Evolutionary conservation across 1,140 invertebrate genomes (phyloP).

Genomic region (Arctopsyche grandis): DNA sequence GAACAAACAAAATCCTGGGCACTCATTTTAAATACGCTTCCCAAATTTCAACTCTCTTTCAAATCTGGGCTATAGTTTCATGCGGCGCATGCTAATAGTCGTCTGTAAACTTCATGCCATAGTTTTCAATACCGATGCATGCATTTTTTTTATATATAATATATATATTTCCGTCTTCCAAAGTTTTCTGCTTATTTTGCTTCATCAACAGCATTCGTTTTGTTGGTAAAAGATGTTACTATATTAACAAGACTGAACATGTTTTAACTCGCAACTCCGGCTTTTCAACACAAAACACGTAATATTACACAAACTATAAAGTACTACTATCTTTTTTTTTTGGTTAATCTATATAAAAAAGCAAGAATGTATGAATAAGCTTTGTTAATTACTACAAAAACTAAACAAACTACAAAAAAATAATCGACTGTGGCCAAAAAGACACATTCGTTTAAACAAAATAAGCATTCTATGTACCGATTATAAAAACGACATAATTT

Average conservation of each 20-base stretch:
- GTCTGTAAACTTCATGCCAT: constrained; percentile 26
- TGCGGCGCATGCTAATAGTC: constrained; percentile 25
- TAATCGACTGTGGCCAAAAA: background rate
- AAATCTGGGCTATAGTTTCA: constrained; percentile 14
- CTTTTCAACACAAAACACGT: constrained; percentile 5
- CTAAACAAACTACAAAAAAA: no score
- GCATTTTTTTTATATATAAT: no score
- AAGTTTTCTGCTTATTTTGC: constrained; percentile 32
- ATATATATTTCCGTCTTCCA: background rate
- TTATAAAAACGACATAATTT: no score
- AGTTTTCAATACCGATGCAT: constrained; percentile 16
- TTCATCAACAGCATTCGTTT: background rate
- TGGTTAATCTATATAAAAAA: background rate
- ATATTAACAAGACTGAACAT: background rate
- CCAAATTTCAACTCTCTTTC: background rate
- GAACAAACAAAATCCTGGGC: no score
- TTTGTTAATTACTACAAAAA: constrained; percentile 5
- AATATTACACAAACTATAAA: background rate
- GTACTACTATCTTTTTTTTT: background rate
- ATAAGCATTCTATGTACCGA: background rate
- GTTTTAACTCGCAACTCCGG: constrained; percentile 9
- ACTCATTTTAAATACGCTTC: background rate
- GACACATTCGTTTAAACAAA: background rate
- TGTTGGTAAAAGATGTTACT: background rate
- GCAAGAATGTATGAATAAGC: background rate